Percentiles rank a stretch among this genome's conserved stretches.
These are phyloP conservation scores for Poeciliopsis presidionis DNA, from an alignment of 2,797 vertebrate species.

Conservation along the genomic window DNA sequence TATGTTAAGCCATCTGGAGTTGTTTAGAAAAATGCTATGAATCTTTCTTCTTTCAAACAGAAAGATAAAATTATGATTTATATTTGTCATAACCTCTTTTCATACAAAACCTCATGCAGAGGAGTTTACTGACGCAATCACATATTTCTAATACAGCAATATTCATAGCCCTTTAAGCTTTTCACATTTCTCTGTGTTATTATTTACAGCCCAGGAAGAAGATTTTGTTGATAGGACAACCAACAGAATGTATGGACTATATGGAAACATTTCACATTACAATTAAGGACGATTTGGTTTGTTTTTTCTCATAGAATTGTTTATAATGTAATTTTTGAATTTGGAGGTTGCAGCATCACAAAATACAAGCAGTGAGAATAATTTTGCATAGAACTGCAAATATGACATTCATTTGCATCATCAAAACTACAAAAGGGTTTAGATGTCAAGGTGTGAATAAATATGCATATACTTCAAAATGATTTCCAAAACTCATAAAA, in stretches of 20 bases:
- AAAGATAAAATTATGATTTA: conserved; percentile 49
- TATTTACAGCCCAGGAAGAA: not conserved
- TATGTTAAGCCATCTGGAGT: conserved; percentile 73
- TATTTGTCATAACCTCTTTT: conserved; percentile 35
- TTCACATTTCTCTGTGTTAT: not conserved
- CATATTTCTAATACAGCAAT: not conserved
- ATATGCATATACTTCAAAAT: not conserved
- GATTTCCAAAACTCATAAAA: not conserved
- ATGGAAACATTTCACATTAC: too few species aligned
- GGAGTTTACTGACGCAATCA: not conserved
- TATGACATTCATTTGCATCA: conserved; percentile 1
- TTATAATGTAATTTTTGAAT: not conserved
- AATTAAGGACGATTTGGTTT: too few species aligned
- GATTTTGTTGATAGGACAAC: not conserved
- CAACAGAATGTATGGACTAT: not conserved
- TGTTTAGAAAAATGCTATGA: conserved; percentile 62
- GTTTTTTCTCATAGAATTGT: too few species aligned
- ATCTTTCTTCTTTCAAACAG: conserved; percentile 44
- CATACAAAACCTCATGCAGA: conserved; percentile 1
- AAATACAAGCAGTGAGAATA: not conserved
- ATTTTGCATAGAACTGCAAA: not conserved
- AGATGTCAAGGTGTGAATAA: not conserved
- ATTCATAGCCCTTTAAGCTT: not conserved
- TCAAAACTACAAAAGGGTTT: conserved; percentile 1
- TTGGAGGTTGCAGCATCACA: not conserved